Base-by-base conservation (phyloP, 2,797 vertebrate species). In the Momotus momota region DNA sequence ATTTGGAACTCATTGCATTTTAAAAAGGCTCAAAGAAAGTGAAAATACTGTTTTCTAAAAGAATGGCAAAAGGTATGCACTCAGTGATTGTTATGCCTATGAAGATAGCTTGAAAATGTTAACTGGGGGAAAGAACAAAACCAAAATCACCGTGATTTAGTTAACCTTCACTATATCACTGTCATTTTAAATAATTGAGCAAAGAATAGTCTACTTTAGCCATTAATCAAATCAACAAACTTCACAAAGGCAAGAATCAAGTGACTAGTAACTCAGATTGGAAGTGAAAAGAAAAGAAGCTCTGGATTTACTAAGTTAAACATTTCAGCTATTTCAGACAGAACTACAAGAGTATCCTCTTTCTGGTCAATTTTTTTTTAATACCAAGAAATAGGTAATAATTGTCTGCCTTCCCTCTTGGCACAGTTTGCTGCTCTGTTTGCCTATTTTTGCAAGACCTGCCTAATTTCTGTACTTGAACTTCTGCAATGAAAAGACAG, bases 1-100 rank as follows among this genome's bases (percentile, higher is more conserved):
- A 87, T 86, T 92, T 86, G 78, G 72, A 93, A 52, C 40, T 92
- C 51, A 10, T 20, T 86, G 81, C 51, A 29, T 90, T 77, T 94
- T 77, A 51, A 90, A 93, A 89, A 92, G 27, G 45, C 66, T 79
- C 2, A 6, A 69, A 64, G 38, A 45, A 79, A 91, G 60, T 27
- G 52, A 88, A 82, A 94, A 77, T 33, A 14, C 5, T 35, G 49
- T 79, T 87, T 85, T 71, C 12, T 81, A 52, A 74, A 61, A 35
- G 48, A 79, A 71, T 33, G 29, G n/a, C 7, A 2, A 69, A 86
- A 95, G 40, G 48, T 65, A 88, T 35, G 35, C 35, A 35, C 35
- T 35, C 35, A 35, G 35, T 35, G 35, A 35, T 35, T 35, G 35
- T 35, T 35, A 35, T 35, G 35, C 35, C 35, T 35, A 35, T 35